These are phyloP conservation scores for Etheostoma spectabile DNA, from an alignment of 2,113 vertebrate species.

Conservation along the genomic window DNA sequence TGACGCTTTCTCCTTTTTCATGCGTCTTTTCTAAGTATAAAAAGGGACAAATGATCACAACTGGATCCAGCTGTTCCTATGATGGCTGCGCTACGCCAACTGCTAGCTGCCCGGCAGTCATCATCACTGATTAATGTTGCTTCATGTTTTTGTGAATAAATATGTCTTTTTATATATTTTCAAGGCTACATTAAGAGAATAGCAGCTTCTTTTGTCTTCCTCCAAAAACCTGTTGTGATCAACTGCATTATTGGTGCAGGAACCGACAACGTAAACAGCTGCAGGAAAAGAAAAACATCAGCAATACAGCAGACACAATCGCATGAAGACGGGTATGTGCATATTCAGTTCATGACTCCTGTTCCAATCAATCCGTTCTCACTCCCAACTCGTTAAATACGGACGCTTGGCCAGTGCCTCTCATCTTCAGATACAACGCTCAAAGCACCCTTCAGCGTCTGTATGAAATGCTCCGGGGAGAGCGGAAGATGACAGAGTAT, in stretches of 20 bases:
- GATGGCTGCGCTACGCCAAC: neutral
- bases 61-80: conserved; percentile 59
- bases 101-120: neutral
- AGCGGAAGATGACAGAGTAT: no score
- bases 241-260: neutral
- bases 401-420: no score
- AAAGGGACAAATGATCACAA: conserved; percentile 91
- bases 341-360: no score
- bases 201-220: neutral
- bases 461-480: no score
- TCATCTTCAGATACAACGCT: no score
- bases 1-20: conserved; percentile 78
- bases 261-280: neutral
- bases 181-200: neutral
- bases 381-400: no score
- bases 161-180: neutral
- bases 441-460: no score
- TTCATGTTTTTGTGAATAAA: neutral
- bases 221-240: neutral
- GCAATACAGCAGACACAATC: no score
- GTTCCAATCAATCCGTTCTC: no score
- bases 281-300: neutral
- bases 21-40: conserved; percentile 76
- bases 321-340: no score
- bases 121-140: neutral